Conservation (phyloP, 2,113 vertebrate species). For the Dasyprocta punctata region DNA sequence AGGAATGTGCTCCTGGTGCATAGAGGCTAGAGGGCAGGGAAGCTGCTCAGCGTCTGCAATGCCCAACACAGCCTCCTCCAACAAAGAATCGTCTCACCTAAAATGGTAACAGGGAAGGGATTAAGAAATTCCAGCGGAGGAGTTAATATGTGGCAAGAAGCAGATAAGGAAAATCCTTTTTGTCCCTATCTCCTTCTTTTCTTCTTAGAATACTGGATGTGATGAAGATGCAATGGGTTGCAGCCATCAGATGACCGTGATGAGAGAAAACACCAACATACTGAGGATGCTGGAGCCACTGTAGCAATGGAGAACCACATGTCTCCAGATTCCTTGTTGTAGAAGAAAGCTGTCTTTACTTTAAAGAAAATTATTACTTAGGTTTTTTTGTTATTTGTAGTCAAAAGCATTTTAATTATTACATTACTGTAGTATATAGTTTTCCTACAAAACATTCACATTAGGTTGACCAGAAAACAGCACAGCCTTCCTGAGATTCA, state of each 20-base stretch:
- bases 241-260: not conserved
- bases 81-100: not conserved
- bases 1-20: not conserved
- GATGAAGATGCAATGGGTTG: not conserved
- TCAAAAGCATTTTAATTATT: slow-evolving; percentile 41
- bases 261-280: not conserved
- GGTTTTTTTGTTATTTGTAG: not conserved
- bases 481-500: not conserved
- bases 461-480: not conserved
- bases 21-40: not conserved
- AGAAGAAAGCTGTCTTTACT: not conserved
- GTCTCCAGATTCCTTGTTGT: not conserved
- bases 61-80: not conserved
- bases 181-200: not conserved
- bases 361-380: not conserved
- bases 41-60: not conserved
- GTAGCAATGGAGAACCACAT: not conserved
- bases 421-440: not conserved
- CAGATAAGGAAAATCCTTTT: not conserved
- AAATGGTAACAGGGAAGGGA: not conserved
- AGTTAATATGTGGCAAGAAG: not conserved
- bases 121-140: not conserved
- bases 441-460: not conserved
- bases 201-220: not conserved
- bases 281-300: not conserved